Evolutionary conservation across 1,140 invertebrate species (phyloP), one percentile per base, ranked within the genome.

Genomic region (Pteromalus puparum): DNA sequence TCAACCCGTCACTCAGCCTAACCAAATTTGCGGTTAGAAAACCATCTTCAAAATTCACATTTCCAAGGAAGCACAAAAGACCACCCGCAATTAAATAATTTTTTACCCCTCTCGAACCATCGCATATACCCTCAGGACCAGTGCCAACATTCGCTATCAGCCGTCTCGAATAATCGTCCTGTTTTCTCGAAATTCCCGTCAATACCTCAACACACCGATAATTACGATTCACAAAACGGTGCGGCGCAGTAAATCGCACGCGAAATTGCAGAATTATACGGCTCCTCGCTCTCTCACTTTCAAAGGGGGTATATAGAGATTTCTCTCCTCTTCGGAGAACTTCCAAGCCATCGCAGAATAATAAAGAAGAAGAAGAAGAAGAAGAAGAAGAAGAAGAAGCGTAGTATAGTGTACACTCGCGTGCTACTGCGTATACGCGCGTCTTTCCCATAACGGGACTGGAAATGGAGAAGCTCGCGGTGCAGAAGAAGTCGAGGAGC

Each of bases 181-280:
- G 24, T 30, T 83, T 77, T 76, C 42, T 68, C 73, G 30, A 82
- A 76, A 76, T 21, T 24, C 26, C 13, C n/a, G 21, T 48, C 65
- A 78, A 70, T 70, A 10, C 26, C 24, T 12, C 9, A 5, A n/a
- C 24, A n/a, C 24, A 18, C 65, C 12, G 12, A 53, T 48, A 75
- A 82, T 65, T 65, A 34, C 18, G 48, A 83, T 77, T 77, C 82
- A 83, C 73, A 28, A 28, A 46, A 48, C 65, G 67, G 18, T 21
- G 7, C 13, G 48, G 68, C 76, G 28, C 53, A 61, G 18, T 67
- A 79, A 80, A 84, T 84, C 82, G 18, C 53, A 79, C 26, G 18
- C 48, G 34, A 79, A 79, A 84, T 84, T 80, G 48, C 82, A 26
- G 65, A 79, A 84, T 84, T 84, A 79, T 74, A 26, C 48, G 68